Evolutionary conservation across 2,888 invertebrate species (phyloP).

Genomic region (Standfussiana lucernea): DNA sequence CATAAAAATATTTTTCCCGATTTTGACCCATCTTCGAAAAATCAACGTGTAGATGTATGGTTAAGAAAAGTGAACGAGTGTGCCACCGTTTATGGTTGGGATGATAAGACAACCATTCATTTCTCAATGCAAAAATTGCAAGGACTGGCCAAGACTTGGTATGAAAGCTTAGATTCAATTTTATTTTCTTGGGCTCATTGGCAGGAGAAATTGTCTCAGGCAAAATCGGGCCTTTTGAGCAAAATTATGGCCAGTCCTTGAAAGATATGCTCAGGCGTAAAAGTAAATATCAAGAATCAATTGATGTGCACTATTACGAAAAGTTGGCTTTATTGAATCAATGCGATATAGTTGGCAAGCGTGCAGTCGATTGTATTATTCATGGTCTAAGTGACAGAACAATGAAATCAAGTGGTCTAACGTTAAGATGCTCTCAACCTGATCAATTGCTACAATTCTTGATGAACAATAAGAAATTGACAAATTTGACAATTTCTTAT

Average conservation of each 20-base stretch:
- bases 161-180: constrained; percentile 57
- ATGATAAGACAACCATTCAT: constrained; percentile 55
- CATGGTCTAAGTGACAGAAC: not conserved
- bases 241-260: constrained; percentile 4
- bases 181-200: constrained; percentile 66
- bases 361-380: constrained; percentile 9
- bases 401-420: not conserved
- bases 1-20: constrained; percentile 1
- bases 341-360: constrained; percentile 7
- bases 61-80: constrained; percentile 20
- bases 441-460: constrained; percentile 4
- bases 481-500: not conserved
- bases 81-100: constrained; percentile 51
- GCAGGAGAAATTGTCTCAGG: constrained; percentile 60
- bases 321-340: not conserved
- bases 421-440: not conserved
- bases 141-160: constrained; percentile 66
- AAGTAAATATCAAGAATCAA: not conserved
- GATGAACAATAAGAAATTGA: not conserved
- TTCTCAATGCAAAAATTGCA: constrained; percentile 42
- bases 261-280: not conserved
- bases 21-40: not conserved
- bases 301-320: not conserved
- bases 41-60: not conserved
- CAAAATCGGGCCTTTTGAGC: constrained; percentile 61